Evolutionary conservation across 2,113 vertebrate species (phyloP), one percentile per base, ranked within the genome.

Genomic region (Neolamprologus sp.): DNA sequence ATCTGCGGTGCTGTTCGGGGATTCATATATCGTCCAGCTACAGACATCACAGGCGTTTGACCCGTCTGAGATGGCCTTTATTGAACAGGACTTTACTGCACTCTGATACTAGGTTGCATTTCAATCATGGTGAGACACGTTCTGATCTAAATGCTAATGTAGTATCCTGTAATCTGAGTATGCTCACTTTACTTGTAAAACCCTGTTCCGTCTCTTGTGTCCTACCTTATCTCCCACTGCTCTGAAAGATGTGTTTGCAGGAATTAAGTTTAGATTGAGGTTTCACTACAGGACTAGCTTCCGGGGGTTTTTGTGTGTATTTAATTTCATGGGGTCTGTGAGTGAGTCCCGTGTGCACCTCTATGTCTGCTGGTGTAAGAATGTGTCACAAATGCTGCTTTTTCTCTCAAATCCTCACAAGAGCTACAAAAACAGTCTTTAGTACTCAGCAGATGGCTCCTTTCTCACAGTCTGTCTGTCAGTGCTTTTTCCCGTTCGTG

Each of bases 131-230:
- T 4, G 51, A 82, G 88, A 88, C 81, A 57, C 51, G 80, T 92
- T 93, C 90, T 89, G 91, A 83, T 93, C 91, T 93, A 93, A 94
- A 95, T 95, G 94, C 94, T 95, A 89, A 94, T 94, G 86, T 63
- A n/a, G 54, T 79, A 53, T 87, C 58, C 54, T 89, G 78, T 88
- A 88, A 91, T 93, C 45, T 7, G 65, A 87, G 88, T 91, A 75
- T 91, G 87, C 89, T 94, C 91, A 87, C 81, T 81, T 87, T 91
- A 75, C 85, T 89, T 83, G 85, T 89, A 89, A 87, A 92, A 83
- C 42, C 84, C 54, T 3, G 54, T 63, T 65, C 68, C 45, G 81
- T 93, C 91, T 84, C 86, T 84, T 16, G 14, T 78, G 85, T 91
- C 91, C 89, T 58, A 33, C 78, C 86, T 91, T 68, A 88, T 94